Evolutionary conservation across 2,888 invertebrate species (phyloP), one percentile per base, ranked within the genome.

Genomic region (Lochmaea capreae): DNA sequence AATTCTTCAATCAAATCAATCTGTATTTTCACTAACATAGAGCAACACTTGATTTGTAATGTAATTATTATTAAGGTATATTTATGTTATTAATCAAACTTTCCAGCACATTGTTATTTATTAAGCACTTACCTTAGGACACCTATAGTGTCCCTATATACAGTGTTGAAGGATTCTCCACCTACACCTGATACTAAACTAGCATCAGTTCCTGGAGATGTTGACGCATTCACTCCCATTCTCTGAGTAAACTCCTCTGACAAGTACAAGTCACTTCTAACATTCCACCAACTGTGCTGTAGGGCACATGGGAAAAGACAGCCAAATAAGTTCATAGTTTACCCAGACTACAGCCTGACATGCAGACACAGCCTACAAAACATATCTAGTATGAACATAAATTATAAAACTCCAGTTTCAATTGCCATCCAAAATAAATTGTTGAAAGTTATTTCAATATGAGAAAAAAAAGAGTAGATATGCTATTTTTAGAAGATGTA

Each of bases 321-420:
- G 85, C 89, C 88, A 85, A 90, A 89, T 86, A 90, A 86, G 88
- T 89, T 90, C 90, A 90, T 90, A 86, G 87, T 88, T 89, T 85
- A 87, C 88, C 89, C 89, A 89, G 89, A 89, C 89, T 87, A 87
- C 86, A 86, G 89, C 89, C 89, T 89, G 83, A 83, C 83, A 78
- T 79, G 84, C 85, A 85, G 85, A 85, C 85, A 85, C 83, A 84
- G 85, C 83, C 85, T 86, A 73, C 26, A 81, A 78, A 73, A 73
- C 71, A 76, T 73, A 8, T 52, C 59, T 65, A 57, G 4, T 43
- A 22, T 33, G 18, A 42, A 43, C 10, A 11, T 18, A 16, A 22
- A 18, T 1, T 33, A 46, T 18, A 66, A 52, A 57, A 22, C 1
- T 66, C 9, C 10, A 52, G 33, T 54, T 26, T 54, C 8, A 68